These are phyloP conservation scores for Xanthorhoe designata DNA, from an alignment of 2,888 invertebrate species.

Conservation along the genomic window DNA sequence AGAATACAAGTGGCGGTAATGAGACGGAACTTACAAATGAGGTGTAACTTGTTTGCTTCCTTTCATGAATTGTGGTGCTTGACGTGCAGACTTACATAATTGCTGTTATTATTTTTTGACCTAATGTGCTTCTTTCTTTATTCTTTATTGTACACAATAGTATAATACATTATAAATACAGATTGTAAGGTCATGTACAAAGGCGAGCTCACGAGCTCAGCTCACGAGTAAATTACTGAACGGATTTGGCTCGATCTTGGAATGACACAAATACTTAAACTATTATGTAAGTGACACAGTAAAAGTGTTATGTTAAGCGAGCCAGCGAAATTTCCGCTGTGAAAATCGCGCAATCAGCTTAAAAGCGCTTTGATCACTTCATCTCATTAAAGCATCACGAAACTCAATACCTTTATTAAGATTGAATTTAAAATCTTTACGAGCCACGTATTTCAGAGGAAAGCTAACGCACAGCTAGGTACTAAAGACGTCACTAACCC, in stretches of 20 bases:
- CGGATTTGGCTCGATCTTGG: not conserved
- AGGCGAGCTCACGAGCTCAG: no score
- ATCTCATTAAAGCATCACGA: not conserved
- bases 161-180: no score
- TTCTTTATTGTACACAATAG: no score
- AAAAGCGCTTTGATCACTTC: constrained; percentile 18
- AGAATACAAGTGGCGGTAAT: constrained; percentile 47
- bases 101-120: not conserved
- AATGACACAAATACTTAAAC: not conserved
- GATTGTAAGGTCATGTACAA: no score
- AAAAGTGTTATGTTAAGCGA: no score
- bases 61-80: constrained; percentile 14
- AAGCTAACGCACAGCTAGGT: not conserved
- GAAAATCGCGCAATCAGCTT: constrained; percentile 10
- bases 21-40: constrained; percentile 31
- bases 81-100: not conserved
- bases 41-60: constrained; percentile 20
- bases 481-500: no score
- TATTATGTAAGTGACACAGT: not conserved
- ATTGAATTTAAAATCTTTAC: constrained; percentile 3
- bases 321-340: not conserved
- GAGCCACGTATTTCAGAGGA: not conserved
- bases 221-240: no score
- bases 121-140: not conserved
- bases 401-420: constrained; percentile 16